Percentiles rank a stretch among this genome's conserved stretches.
Evolutionary conservation across 1,140 invertebrate genomes (phyloP).

Genomic region (Bombus pyrosoma): DNA sequence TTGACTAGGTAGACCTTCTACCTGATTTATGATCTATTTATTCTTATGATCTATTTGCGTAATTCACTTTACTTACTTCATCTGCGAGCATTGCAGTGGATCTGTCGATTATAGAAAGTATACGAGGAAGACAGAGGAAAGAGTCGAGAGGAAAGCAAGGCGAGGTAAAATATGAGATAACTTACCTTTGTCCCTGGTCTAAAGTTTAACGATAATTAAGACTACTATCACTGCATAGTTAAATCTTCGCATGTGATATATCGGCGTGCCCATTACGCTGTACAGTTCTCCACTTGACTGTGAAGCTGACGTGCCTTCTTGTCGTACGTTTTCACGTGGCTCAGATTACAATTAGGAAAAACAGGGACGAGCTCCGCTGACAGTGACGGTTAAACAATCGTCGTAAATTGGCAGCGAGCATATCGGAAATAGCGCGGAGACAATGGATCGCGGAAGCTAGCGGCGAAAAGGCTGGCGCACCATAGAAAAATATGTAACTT

Average conservation of each 20-base stretch:
- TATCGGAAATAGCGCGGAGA: slow-evolving; percentile 32
- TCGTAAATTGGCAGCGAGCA: slow-evolving; percentile 53
- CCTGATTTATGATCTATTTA: neutral
- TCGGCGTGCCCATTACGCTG: too few species aligned
- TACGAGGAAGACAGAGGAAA: neutral
- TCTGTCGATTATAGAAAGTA: neutral
- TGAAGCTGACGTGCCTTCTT: too few species aligned
- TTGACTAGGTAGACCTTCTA: neutral
- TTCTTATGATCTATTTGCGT: neutral
- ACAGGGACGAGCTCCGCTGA: neutral
- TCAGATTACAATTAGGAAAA: too few species aligned
- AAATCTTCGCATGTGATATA: too few species aligned
- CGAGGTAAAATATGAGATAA: too few species aligned
- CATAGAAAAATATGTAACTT: slow-evolving; percentile 79
- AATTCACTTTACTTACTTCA: neutral
- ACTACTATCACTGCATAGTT: too few species aligned
- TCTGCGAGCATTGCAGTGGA: neutral
- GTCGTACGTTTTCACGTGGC: too few species aligned
- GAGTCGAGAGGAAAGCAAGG: neutral
- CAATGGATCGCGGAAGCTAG: slow-evolving; percentile 26
- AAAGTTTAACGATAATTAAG: too few species aligned
- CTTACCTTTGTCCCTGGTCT: neutral
- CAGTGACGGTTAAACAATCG: slow-evolving; percentile 52
- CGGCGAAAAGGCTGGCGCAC: slow-evolving; percentile 47
- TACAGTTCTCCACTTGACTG: neutral